Conservation (phyloP, 2,797 vertebrate species). For the Gallinago solitaria region DNA sequence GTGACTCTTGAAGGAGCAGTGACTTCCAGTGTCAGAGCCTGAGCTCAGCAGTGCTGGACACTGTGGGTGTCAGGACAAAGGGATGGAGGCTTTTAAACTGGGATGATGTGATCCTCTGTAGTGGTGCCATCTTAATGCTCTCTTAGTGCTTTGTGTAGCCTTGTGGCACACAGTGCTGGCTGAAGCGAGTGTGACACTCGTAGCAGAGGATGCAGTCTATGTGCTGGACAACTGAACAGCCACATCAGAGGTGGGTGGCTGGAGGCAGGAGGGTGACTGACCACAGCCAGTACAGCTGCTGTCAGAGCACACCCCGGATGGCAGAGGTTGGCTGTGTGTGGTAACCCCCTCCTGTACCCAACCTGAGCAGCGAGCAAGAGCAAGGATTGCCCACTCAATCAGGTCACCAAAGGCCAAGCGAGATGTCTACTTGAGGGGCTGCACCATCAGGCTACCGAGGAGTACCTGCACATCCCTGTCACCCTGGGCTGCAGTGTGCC, state of each 20-base stretch:
- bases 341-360: background rate
- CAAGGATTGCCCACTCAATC: background rate
- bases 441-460: background rate
- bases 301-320: background rate
- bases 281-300: background rate
- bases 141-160: background rate
- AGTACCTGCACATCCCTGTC: background rate
- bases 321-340: background rate
- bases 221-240: background rate
- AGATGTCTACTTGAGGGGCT: background rate
- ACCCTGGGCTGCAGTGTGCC: background rate
- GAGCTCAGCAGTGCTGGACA: background rate
- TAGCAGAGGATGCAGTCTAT: background rate
- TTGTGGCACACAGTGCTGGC: background rate
- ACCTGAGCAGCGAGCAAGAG: background rate
- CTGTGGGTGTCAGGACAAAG: background rate
- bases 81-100: background rate
- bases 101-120: background rate
- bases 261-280: background rate
- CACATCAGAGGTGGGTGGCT: rapidly evolving
- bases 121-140: background rate
- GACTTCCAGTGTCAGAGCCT: background rate
- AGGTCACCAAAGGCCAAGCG: background rate
- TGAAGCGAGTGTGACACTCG: background rate
- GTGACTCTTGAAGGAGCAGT: background rate